Evolutionary conservation across 2,113 vertebrate genomes (phyloP), one percentile per base, ranked within the genome.

Genomic region (Stigmatopora nigra): DNA sequence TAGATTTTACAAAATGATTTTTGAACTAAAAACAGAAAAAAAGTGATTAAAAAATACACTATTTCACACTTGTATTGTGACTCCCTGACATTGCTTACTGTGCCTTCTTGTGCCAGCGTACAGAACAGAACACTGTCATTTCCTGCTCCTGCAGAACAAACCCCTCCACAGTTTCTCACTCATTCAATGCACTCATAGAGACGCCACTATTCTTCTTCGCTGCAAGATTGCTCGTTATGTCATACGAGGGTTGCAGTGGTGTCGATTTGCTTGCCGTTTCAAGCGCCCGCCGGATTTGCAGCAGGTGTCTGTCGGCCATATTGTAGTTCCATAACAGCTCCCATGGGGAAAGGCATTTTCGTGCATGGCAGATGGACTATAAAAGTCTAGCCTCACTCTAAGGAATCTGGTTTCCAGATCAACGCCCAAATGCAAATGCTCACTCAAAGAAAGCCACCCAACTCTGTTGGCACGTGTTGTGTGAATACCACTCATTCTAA

Each of bases 301-400:
- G 82, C 82, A 87, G 86, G 82, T 87, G 81, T 82, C 77, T 76
- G 70, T 73, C 64, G 63, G 60, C 62, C 49, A 52, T 60, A 41
- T 38, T 61, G 56, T 55, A 62, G 48, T 57, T 75, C 61, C 64
- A 63, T 70, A 45, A 74, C 78, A 73, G 68, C 59, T 77, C 73
- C 75, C 72, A n/a, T n/a, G 47, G 66, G 65, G 61, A 53, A 9
- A 56, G 61, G 59, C 57, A 72, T 67, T 77, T 36, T 73, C 63
- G 36, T 60, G 12, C 57, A 45, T 68, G 72, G 67, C 86, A 88
- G 89, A 89, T 88, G 84, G 81, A 64, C 66, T 70, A 73, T 77
- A 76, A 67, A 74, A 74, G 68, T 61, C 61, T 61, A 68, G 41
- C 57, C 52, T 73, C 36, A 65, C 55, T 78, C 76, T 70, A 72